phyloP scores from a whole-genome alignment of 2,797 vertebrate species.

The Diglossa cyanea region DNA sequence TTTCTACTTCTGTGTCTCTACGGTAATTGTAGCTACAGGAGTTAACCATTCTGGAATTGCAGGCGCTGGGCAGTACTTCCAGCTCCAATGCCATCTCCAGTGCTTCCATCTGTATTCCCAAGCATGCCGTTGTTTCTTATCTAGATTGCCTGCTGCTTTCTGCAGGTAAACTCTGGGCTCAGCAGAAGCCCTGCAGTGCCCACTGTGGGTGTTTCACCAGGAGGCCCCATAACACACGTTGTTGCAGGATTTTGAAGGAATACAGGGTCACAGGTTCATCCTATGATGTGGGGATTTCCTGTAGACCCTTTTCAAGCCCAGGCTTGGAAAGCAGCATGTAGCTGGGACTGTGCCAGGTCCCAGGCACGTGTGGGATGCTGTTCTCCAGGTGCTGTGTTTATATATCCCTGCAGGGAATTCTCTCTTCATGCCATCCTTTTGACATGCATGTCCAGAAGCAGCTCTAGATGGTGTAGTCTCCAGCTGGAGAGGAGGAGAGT shows the following conservation, averaged over 20 bases:
- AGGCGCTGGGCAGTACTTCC: not conserved
- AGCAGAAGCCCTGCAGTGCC: not conserved
- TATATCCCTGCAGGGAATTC: not conserved
- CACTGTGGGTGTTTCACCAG: not conserved
- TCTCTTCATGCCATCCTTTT: not conserved
- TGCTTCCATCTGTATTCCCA: not conserved
- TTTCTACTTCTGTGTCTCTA: not conserved
- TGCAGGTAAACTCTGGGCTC: not conserved
- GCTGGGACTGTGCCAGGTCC: accelerated
- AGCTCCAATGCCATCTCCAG: not conserved
- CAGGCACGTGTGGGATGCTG: accelerated
- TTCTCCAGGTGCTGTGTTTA: not conserved
- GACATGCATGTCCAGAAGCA: not conserved
- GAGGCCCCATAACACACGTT: accelerated
- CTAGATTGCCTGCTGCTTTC: not conserved
- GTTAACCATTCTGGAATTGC: not conserved
- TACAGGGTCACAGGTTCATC: not conserved
- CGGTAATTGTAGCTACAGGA: not conserved
- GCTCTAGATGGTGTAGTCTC: not conserved
- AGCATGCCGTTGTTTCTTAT: not conserved
- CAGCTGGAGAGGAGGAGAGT: not conserved
- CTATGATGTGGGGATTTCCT: not conserved
- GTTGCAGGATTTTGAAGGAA: not conserved
- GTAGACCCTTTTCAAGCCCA: not conserved
- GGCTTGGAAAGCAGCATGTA: accelerated